Conservation (phyloP, 2,113 vertebrate species). For the Nicator chloris region DNA sequence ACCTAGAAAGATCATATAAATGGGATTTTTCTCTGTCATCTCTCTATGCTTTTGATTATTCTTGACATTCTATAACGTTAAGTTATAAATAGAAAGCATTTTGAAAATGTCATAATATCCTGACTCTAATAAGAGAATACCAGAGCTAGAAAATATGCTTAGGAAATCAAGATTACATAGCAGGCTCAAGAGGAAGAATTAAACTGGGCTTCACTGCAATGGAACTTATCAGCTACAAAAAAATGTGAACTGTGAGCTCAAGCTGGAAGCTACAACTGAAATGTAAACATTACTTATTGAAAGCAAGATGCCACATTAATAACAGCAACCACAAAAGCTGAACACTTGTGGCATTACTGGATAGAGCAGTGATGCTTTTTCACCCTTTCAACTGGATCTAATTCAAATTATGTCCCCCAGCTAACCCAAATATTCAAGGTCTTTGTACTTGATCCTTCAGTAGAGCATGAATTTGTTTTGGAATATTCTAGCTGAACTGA, state of each 20-base stretch:
- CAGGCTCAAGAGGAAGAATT: constrained; percentile 8
- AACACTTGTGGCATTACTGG: background rate
- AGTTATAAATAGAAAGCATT: constrained; percentile 45
- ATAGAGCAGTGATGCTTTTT: background rate
- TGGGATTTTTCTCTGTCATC: constrained; percentile 13
- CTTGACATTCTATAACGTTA: constrained; percentile 38
- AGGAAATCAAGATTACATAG: constrained; percentile 31
- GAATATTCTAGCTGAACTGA: background rate
- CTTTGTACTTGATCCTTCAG: background rate
- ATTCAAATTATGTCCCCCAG: background rate
- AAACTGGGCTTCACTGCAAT: background rate
- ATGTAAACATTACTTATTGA: background rate
- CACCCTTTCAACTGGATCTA: background rate
- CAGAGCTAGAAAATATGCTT: constrained; percentile 24
- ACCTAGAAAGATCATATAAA: constrained; percentile 10
- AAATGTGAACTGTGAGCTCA: background rate
- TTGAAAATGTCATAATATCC: constrained; percentile 42
- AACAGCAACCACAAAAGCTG: background rate
- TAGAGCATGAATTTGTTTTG: background rate
- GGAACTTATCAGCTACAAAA: background rate
- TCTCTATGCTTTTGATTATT: constrained; percentile 25
- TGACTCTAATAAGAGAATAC: constrained; percentile 22
- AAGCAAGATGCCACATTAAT: background rate
- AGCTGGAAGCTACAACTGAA: constrained; percentile 10
- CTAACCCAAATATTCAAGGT: background rate